Percentiles rank a stretch among this genome's conserved stretches.
Conservation (phyloP, 2,113 vertebrate genomes). For the Atractosteus spatula region DNA sequence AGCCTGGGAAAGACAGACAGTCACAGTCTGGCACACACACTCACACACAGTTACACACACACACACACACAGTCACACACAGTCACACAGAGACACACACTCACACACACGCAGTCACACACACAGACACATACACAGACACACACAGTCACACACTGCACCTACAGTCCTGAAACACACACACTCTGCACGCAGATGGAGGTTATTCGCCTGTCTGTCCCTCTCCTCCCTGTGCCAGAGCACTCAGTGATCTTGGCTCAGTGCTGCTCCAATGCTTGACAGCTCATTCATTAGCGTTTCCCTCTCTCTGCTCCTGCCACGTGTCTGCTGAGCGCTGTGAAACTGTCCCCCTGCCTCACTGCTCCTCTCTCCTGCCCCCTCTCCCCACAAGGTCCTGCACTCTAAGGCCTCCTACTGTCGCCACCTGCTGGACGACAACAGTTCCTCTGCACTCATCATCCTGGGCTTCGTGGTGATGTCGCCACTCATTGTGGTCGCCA, state of each 20-base stretch:
- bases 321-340: slow-evolving; percentile 26
- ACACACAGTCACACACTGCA: neutral
- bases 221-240: neutral
- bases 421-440: slow-evolving; percentile 75
- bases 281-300: slow-evolving; percentile 36
- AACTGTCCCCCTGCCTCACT: slow-evolving; percentile 17
- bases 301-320: slow-evolving; percentile 37
- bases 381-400: neutral
- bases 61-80: neutral
- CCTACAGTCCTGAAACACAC: neutral
- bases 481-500: slow-evolving; percentile 83
- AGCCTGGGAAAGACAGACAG: neutral
- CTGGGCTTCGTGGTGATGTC: slow-evolving; percentile 93
- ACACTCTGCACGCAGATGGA: slow-evolving; percentile 10
- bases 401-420: slow-evolving; percentile 15
- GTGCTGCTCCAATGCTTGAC: slow-evolving; percentile 20
- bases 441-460: slow-evolving; percentile 89
- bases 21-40: too few relatives aligned
- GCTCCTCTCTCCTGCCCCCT: neutral
- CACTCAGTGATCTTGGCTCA: slow-evolving; percentile 33
- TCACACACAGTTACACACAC: neutral
- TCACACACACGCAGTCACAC: neutral
- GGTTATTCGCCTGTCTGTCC: slow-evolving; percentile 54
- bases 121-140: neutral
- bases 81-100: neutral